Evolutionary conservation across 2,888 invertebrate species (phyloP).

Genomic region (Brachyptera putata): DNA sequence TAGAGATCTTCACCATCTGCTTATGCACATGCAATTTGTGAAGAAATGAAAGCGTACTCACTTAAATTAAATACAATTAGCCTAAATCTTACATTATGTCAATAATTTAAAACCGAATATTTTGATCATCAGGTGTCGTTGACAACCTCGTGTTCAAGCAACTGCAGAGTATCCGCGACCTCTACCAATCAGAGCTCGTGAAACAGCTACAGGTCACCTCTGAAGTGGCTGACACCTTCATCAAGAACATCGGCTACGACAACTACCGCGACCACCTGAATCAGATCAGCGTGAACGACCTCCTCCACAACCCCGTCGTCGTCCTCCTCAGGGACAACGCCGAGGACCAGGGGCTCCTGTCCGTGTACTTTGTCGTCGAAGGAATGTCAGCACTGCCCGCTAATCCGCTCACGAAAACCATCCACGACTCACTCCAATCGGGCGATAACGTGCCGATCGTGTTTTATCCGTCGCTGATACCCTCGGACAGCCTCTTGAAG

Average conservation of each 20-base stretch:
- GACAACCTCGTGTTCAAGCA: neutral
- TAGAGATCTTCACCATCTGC: too few relatives aligned
- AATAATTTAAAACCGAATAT: too few relatives aligned
- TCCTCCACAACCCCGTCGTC: slow-evolving; percentile 1
- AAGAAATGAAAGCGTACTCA: too few relatives aligned
- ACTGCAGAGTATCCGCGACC: neutral
- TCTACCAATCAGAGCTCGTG: neutral
- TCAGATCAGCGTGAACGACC: neutral
- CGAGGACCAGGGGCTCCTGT: neutral
- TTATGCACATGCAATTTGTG: too few relatives aligned
- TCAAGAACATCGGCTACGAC: slow-evolving; percentile 5
- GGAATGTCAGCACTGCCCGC: neutral
- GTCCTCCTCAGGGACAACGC: neutral
- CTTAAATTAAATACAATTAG: too few relatives aligned
- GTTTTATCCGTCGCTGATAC: neutral
- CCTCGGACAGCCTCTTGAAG: neutral
- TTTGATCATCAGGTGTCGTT: neutral
- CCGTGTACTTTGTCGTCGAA: neutral
- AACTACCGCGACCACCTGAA: neutral
- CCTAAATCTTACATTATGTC: too few relatives aligned
- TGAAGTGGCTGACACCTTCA: neutral
- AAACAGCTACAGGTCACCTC: neutral
- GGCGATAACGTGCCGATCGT: neutral
- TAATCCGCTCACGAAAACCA: neutral
- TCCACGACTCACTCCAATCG: neutral